These are phyloP conservation scores for Polypedilum vanderplanki DNA, from an alignment of 1,140 invertebrate species.

Conservation along the genomic window DNA sequence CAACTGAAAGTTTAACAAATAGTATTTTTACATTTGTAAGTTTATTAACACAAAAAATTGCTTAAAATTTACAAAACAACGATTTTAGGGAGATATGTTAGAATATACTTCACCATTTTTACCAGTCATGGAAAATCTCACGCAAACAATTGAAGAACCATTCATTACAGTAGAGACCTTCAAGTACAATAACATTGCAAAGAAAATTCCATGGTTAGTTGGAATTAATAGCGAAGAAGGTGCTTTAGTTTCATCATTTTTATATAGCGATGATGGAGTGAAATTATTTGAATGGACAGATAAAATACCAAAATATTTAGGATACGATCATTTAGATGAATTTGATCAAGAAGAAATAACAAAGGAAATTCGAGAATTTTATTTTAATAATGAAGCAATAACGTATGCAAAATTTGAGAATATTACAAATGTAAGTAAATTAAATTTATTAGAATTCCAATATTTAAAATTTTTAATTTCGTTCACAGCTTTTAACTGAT, in stretches of 20 bases:
- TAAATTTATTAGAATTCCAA: too few relatives aligned
- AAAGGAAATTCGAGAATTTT: background rate
- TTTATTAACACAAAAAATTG: too few relatives aligned
- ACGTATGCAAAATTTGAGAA: background rate
- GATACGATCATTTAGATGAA: background rate
- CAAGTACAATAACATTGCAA: background rate
- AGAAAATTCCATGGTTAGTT: background rate
- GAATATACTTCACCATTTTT: background rate
- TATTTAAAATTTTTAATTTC: background rate
- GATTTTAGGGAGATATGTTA: background rate
- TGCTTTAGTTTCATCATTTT: background rate
- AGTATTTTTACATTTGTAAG: background rate
- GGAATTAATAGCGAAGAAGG: background rate
- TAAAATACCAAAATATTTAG: background rate
- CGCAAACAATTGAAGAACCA: background rate
- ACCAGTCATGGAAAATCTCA: background rate
- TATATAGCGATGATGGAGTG: background rate
- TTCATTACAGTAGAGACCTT: background rate
- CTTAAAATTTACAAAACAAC: too few relatives aligned
- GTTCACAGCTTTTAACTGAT: background rate
- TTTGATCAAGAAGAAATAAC: background rate
- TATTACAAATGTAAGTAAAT: background rate
- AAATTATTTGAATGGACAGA: background rate
- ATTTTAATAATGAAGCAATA: background rate
- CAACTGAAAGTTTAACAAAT: background rate